phyloP scores from a whole-genome alignment of 2,888 invertebrate species.

The Epinotia brunnichana region DNA sequence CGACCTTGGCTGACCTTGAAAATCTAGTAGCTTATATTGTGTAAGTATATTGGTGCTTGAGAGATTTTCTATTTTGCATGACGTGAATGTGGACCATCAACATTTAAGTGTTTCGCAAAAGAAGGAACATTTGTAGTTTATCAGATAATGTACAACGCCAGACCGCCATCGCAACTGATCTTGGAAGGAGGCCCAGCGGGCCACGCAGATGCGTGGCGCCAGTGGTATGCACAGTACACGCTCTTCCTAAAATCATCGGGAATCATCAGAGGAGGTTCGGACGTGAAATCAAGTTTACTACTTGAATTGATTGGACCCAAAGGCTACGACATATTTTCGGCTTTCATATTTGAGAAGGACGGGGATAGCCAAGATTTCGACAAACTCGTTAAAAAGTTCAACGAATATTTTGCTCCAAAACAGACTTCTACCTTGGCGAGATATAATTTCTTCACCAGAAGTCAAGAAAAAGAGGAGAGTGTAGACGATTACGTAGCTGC shows the following conservation, averaged over 20 bases:
- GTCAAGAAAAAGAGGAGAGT: conserved; percentile 18
- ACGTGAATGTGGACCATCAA: background rate
- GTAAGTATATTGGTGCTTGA: background rate
- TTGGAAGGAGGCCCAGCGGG: conserved; percentile 1
- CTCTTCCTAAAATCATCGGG: conserved; percentile 21
- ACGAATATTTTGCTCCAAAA: conserved; percentile 18
- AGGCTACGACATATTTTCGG: conserved; percentile 18
- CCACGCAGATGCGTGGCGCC: conserved; percentile 9
- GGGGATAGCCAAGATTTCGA: conserved; percentile 10
- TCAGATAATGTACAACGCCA: conserved; percentile 11
- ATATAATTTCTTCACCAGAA: conserved; percentile 20
- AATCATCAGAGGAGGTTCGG: conserved; percentile 5
- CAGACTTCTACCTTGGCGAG: background rate
- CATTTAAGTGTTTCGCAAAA: background rate
- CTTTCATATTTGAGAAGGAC: conserved; percentile 22
- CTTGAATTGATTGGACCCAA: conserved; percentile 22
- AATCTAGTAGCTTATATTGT: background rate
- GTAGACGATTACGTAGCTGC: conserved; percentile 31
- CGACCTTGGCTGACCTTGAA: conserved; percentile 19
- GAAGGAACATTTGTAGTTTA: background rate
- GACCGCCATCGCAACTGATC: conserved; percentile 9
- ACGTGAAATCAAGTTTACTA: conserved; percentile 19
- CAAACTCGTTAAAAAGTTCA: conserved; percentile 18
- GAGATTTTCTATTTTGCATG: background rate
- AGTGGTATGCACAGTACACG: conserved; percentile 14